phyloP scores from a whole-genome alignment of 2,888 invertebrate species.

The Thelaira solivaga region DNA sequence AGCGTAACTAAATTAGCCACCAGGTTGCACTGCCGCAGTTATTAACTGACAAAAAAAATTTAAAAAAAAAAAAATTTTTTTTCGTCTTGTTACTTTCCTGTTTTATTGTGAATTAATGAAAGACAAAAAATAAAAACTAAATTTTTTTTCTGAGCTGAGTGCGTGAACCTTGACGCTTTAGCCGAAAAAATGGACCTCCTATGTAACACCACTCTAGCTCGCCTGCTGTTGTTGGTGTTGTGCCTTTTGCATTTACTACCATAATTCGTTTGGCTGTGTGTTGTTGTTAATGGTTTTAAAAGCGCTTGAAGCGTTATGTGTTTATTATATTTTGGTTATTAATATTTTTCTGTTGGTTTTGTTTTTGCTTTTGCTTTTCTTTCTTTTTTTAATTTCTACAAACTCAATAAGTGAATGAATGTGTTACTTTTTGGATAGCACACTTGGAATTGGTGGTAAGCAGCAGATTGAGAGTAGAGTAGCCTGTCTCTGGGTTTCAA shows the following conservation, averaged over 20 bases:
- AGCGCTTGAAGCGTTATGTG: constrained; percentile 65
- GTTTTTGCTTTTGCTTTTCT: not conserved
- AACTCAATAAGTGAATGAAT: not conserved
- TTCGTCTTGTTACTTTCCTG: constrained; percentile 30
- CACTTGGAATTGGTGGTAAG: constrained; percentile 23
- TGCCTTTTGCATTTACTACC: constrained; percentile 21
- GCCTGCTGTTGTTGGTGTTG: constrained; percentile 2
- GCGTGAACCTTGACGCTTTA: constrained; percentile 63
- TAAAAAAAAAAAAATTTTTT: constrained; percentile 29
- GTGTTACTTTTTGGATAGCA: not conserved
- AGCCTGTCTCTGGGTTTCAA: constrained; percentile 6
- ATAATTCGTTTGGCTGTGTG: constrained; percentile 29
- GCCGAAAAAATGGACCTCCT: constrained; percentile 63
- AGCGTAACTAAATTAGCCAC: constrained; percentile 77
- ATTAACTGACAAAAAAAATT: constrained; percentile 37
- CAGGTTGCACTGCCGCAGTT: constrained; percentile 63
- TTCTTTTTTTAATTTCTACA: not conserved
- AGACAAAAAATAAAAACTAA: not conserved
- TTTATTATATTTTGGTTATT: constrained; percentile 59
- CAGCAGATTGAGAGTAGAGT: too few species aligned
- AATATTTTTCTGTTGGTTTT: too few species aligned
- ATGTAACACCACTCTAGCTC: constrained; percentile 60
- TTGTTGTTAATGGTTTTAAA: constrained; percentile 63
- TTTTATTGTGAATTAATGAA: constrained; percentile 28
- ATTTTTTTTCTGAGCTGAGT: constrained; percentile 45